Evolutionary conservation across 2,888 invertebrate genomes (phyloP).

Genomic region (Ichneumoninae sp.): DNA sequence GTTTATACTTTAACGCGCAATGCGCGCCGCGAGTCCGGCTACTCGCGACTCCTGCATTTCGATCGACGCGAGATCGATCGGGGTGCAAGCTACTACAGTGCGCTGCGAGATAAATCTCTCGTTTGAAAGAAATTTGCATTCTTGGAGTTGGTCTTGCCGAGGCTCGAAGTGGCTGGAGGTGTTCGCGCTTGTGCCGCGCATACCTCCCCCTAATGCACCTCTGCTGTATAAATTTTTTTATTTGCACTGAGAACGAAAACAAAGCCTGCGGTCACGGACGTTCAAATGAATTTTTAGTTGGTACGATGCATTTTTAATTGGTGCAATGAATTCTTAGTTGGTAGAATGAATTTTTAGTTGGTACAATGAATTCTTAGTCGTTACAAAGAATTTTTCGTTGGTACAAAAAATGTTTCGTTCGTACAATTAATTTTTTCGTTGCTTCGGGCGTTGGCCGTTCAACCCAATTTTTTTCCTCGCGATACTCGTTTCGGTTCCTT

Average conservation of each 20-base stretch:
- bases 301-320: no score
- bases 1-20: conserved; percentile 17
- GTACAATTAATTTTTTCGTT: no score
- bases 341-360: neutral
- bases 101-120: conserved; percentile 34
- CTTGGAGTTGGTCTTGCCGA: conserved; percentile 3
- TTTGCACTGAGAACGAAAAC: neutral
- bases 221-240: neutral
- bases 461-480: neutral
- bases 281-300: neutral
- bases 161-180: neutral
- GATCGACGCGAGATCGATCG: conserved; percentile 42
- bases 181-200: conserved; percentile 2
- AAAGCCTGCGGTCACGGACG: neutral
- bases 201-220: conserved; percentile 1
- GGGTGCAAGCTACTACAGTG: conserved; percentile 1
- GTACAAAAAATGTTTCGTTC: no score
- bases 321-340: no score
- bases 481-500: neutral
- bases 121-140: conserved; percentile 40
- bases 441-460: neutral
- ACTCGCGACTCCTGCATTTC: conserved; percentile 16
- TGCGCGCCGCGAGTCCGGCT: conserved; percentile 38
- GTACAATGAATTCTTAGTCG: no score
- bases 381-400: no score